Percentiles rank a stretch among this genome's conserved stretches.
These are phyloP conservation scores for Ethmia dodecea DNA, from an alignment of 2,888 invertebrate species.

Conservation along the genomic window DNA sequence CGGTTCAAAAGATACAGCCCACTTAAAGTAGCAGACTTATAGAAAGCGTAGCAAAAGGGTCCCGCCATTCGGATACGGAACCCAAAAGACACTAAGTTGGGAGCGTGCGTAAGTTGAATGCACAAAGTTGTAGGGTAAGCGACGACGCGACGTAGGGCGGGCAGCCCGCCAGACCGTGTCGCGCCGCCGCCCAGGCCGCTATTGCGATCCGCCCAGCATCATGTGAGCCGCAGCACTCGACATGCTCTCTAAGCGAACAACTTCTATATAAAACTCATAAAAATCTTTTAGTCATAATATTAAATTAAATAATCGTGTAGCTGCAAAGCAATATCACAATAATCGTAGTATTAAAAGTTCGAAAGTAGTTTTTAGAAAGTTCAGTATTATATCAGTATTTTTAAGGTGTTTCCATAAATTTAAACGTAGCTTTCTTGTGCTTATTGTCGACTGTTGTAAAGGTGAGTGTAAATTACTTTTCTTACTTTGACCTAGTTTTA, in stretches of 20 bases:
- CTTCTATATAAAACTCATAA: conserved; percentile 19
- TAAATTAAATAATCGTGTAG: conserved; percentile 24
- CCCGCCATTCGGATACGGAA: no score
- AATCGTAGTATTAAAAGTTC: conserved; percentile 25
- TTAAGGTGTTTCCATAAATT: conserved; percentile 22
- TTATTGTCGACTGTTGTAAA: conserved; percentile 29
- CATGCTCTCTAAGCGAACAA: conserved; percentile 22
- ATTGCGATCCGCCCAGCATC: conserved; percentile 27
- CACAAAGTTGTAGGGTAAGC: no score
- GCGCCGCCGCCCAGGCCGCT: conserved; percentile 43
- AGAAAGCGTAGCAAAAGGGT: no score
- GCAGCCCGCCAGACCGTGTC: conserved; percentile 49
- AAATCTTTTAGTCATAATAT: no score
- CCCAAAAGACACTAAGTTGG: no score
- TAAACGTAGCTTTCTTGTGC: conserved; percentile 27
- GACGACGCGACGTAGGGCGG: conserved; percentile 30
- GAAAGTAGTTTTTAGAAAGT: conserved; percentile 28
- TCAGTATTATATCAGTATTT: conserved; percentile 21
- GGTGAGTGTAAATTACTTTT: no score
- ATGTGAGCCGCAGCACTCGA: conserved; percentile 30
- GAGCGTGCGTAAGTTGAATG: no score
- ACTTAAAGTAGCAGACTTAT: no score
- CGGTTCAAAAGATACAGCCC: no score
- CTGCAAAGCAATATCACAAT: conserved; percentile 28
- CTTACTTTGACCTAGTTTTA: no score